A percentile compares a stretch with the other conserved stretches of the same genome.
Conservation (phyloP, 2,113 vertebrate species). For the Sphyrna mokarran region DNA sequence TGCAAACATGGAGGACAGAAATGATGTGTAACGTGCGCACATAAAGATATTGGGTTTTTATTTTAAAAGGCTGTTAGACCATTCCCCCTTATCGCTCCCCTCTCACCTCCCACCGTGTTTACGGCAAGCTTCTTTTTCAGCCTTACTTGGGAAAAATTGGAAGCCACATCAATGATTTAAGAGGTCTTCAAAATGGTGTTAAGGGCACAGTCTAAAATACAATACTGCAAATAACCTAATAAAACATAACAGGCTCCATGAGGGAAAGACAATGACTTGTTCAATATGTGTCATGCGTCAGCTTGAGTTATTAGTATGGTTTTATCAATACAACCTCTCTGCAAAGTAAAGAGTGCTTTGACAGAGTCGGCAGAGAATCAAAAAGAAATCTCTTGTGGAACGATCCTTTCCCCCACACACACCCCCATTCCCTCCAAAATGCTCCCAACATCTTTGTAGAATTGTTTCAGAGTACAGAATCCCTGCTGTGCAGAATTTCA, state of each 20-base stretch:
- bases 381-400: not conserved
- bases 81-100: too few species aligned
- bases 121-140: not conserved
- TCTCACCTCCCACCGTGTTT: not conserved
- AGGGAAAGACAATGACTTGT: constrained; percentile 42
- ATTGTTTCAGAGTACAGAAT: not conserved
- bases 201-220: constrained; percentile 6
- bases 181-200: constrained; percentile 21
- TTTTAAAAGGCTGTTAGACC: too few species aligned
- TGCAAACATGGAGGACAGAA: not conserved
- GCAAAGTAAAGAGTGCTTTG: constrained; percentile 6
- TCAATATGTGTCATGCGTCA: constrained; percentile 36
- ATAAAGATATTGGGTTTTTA: not conserved
- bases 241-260: constrained; percentile 37
- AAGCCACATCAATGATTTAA: constrained; percentile 15
- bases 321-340: constrained; percentile 5
- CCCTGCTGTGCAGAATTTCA: too few species aligned
- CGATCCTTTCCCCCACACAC: not conserved
- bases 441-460: not conserved
- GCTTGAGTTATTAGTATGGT: constrained; percentile 40
- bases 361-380: not conserved
- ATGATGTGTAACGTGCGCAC: not conserved
- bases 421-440: too few species aligned
- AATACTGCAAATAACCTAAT: constrained; percentile 43
- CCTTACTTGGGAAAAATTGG: not conserved